Evolutionary conservation across 2,888 invertebrate genomes (phyloP).

Genomic region (Lepidocyrtoides sp.): DNA sequence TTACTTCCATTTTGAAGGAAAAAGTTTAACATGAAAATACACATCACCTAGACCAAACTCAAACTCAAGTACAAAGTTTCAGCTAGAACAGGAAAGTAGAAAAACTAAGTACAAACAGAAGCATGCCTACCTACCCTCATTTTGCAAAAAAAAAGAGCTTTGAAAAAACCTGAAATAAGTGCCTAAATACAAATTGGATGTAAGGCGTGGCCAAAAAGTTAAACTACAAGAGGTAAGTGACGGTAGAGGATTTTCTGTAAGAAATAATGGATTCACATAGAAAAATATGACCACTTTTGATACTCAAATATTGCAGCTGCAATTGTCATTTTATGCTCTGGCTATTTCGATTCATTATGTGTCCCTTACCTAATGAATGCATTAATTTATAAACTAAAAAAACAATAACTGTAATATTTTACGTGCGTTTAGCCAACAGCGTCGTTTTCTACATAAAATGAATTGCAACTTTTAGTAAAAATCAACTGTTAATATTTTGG

Average conservation of each 20-base stretch:
- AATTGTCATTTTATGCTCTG: no score
- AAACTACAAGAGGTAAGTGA: neutral
- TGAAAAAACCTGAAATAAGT: neutral
- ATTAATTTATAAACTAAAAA: no score
- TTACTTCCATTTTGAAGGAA: conserved; percentile 14
- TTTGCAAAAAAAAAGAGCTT: neutral
- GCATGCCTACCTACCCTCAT: neutral
- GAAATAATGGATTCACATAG: no score
- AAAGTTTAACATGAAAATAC: conserved; percentile 15
- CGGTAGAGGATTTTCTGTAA: neutral
- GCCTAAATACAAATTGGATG: neutral
- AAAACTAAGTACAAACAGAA: neutral
- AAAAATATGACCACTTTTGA: no score
- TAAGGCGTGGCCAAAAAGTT: neutral
- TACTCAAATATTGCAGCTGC: no score
- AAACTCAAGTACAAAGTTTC: conserved; percentile 7
- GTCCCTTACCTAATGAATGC: no score
- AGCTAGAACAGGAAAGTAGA: conserved; percentile 3
- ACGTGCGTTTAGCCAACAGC: no score
- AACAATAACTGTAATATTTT: no score
- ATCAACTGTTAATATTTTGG: no score
- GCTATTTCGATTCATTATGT: no score
- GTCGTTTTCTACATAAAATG: no score
- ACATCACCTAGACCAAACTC: neutral
- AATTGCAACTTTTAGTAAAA: no score